A percentile compares a stretch with the other conserved stretches of the same genome.
phyloP scores from a whole-genome alignment of 1,140 invertebrate genomes.

The Aphidius ervi region DNA sequence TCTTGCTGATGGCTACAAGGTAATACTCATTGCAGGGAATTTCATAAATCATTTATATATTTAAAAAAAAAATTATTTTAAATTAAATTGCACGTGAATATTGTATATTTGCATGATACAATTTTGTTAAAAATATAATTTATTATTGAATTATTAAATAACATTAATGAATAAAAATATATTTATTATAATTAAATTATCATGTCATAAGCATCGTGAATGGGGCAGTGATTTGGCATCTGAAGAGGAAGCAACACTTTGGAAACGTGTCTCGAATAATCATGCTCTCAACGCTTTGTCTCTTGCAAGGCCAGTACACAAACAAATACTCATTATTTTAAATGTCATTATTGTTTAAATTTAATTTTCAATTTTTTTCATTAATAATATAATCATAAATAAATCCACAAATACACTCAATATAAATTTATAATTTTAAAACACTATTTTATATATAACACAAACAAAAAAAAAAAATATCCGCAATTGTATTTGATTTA shows the following conservation, averaged over 20 bases:
- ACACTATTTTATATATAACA: neutral
- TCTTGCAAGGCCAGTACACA: slow-evolving; percentile 72
- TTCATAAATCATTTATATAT: too few species aligned
- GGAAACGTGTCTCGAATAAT: slow-evolving; percentile 84
- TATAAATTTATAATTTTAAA: too few species aligned
- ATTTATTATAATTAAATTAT: slow-evolving; percentile 14
- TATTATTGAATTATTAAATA: neutral
- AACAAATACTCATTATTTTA: slow-evolving; percentile 16
- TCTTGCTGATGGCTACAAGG: slow-evolving; percentile 89
- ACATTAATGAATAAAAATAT: neutral
- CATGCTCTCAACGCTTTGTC: slow-evolving; percentile 84
- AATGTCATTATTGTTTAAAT: neutral
- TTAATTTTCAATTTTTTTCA: slow-evolving; percentile 3
- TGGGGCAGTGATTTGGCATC: slow-evolving; percentile 83
- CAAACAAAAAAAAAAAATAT: neutral
- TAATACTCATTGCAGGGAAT: slow-evolving; percentile 41
- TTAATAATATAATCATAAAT: neutral
- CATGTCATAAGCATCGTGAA: slow-evolving; percentile 69
- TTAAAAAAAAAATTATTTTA: too few species aligned
- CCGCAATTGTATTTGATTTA: slow-evolving; percentile 13
- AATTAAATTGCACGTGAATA: too few species aligned
- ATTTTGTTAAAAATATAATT: neutral
- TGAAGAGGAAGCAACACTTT: slow-evolving; percentile 70
- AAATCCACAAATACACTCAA: neutral
- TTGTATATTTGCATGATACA: too few species aligned